Conservation (phyloP, 2,888 invertebrate species). For the Eulithis prunata region DNA sequence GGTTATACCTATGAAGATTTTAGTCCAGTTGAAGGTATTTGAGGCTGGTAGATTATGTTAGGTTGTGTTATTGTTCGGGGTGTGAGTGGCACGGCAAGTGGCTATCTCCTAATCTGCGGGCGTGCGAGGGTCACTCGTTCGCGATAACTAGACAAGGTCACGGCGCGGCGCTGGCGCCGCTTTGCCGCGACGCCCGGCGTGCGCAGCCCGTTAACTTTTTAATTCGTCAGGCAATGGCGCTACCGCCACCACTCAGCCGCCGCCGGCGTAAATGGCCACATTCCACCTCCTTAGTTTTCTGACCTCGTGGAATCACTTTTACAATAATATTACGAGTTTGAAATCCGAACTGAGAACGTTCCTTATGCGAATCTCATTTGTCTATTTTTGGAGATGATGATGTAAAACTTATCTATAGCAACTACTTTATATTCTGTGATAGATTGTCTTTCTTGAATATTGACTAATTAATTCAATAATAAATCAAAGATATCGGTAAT, state of each 20-base stretch:
- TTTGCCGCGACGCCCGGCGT: slow-evolving; percentile 70
- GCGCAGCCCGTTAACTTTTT: slow-evolving; percentile 78
- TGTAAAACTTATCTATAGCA: slow-evolving; percentile 38
- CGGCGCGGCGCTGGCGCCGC: slow-evolving; percentile 80
- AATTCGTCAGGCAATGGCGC: slow-evolving; percentile 74
- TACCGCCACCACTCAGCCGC: slow-evolving; percentile 66
- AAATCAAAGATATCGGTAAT: slow-evolving; percentile 29
- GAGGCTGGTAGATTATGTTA: background rate
- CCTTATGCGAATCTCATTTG: slow-evolving; percentile 30
- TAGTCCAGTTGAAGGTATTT: background rate
- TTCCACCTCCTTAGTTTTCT: slow-evolving; percentile 41
- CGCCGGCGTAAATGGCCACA: slow-evolving; percentile 59
- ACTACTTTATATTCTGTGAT: slow-evolving; percentile 25
- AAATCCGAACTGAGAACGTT: slow-evolving; percentile 28
- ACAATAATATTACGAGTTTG: slow-evolving; percentile 35
- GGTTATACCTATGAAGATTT: background rate
- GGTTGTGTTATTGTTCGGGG: slow-evolving; percentile 31
- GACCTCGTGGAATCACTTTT: slow-evolving; percentile 42
- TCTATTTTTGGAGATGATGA: slow-evolving; percentile 41
- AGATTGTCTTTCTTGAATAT: slow-evolving; percentile 32
- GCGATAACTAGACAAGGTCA: slow-evolving; percentile 82
- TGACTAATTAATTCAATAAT: slow-evolving; percentile 35
- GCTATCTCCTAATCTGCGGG: slow-evolving; percentile 69
- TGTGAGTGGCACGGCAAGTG: slow-evolving; percentile 50
- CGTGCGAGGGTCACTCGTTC: slow-evolving; percentile 74